phyloP scores from a whole-genome alignment of 2,888 invertebrate genomes.

The Helicoverpa assulta region DNA sequence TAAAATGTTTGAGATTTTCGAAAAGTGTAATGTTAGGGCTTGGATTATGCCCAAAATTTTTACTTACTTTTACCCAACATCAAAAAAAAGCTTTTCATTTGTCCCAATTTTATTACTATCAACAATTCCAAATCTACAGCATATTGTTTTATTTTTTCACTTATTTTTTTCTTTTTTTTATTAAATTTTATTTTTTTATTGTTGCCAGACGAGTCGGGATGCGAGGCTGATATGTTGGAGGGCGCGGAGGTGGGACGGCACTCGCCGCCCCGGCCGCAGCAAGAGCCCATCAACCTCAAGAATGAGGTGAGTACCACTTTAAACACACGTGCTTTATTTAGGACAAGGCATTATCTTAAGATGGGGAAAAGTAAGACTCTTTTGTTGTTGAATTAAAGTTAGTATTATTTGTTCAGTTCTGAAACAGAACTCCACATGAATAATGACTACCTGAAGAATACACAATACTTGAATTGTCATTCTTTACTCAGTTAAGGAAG shows the following conservation, averaged over 20 bases:
- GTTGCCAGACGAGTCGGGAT: conserved; percentile 94
- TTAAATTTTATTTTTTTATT: conserved; percentile 28
- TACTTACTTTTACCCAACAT: no score
- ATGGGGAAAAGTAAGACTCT: neutral
- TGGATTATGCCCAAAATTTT: no score
- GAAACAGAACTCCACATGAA: neutral
- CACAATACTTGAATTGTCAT: no score
- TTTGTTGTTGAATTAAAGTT: neutral
- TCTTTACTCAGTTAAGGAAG: no score
- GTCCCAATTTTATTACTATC: no score
- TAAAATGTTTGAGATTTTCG: neutral
- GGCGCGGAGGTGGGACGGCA: conserved; percentile 92
- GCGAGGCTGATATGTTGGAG: conserved; percentile 96
- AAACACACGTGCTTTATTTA: conserved; percentile 21
- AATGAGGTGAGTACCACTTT: conserved; percentile 82
- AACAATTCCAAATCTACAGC: no score
- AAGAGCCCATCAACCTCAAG: conserved; percentile 89
- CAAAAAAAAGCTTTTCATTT: no score
- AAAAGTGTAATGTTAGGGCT: no score
- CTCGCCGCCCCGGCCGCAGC: conserved; percentile 89
- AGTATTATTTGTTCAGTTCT: no score
- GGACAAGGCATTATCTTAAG: conserved; percentile 17
- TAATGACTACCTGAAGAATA: neutral
- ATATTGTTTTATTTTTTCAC: no score
- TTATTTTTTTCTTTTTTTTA: neutral